Evolutionary conservation across 92 coral and sea anemone species (phyloP), one percentile per base, ranked within the genome.

Genomic region (Parazoanthus atlanticus): DNA sequence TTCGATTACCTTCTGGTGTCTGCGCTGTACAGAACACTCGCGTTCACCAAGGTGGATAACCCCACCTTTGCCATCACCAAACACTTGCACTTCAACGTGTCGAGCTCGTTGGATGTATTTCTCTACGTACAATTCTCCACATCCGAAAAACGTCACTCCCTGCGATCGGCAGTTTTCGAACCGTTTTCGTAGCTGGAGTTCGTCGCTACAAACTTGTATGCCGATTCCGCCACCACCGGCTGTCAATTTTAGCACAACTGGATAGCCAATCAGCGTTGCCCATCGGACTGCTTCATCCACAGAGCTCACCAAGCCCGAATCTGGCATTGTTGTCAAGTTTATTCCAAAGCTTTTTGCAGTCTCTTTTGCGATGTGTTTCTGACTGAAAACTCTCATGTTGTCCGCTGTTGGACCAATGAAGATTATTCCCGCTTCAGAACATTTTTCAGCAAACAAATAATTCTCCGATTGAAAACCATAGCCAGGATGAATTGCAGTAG

Each of bases 211-310:
- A 69, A 74, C 34, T 26, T 85, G 81, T 43, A 93, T 86, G 15
- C 95, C 95, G 46, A 93, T 93, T 23, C 95, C 95, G 43, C 95
- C 95, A 38, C 95, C 95, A 21, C 92, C 95, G 41, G 74, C 73
- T 46, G 90, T 71, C 47, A 82, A 15, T 69, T 93, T 93, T 26
- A 91, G 47, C 23, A 93, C 33, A 29, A 91, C 88, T 33, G 95
- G 95, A 64, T 93, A 93, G 43, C 95, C 95, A 85, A 88, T 88
- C 12, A 1, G 43, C 25, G 52, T 21, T 5, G 86, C 93, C 79
- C 52, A 54, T 34, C 81, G 58, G 71, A 93, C 19, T n/a, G 93
- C 93, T 21, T 93, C 91, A 36, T 88, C 70, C 17, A 76, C 46
- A 70, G 75, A 66, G 12, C 33, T 80, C 3, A 93, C 52, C 43